phyloP scores from a whole-genome alignment of 2,797 vertebrate genomes.

The Manis crassicaudata region DNA sequence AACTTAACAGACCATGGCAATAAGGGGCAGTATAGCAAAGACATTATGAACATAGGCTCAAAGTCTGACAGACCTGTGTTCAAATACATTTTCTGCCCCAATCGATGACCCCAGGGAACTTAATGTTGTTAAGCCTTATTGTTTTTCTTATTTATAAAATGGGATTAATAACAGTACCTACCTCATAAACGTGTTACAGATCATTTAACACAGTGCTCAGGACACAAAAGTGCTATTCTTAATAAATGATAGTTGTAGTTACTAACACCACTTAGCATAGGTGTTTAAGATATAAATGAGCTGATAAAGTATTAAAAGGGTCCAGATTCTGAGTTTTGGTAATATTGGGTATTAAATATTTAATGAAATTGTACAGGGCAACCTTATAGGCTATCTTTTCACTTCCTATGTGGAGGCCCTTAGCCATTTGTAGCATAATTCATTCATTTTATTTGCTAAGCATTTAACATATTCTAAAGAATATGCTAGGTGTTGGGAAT shows the following conservation, averaged over 20 bases:
- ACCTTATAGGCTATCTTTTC: not conserved
- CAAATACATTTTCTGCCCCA: constrained; percentile 17
- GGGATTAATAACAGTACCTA: not conserved
- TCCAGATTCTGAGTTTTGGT: not conserved
- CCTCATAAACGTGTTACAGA: not conserved
- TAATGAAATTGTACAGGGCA: constrained; percentile 18
- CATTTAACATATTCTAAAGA: not conserved
- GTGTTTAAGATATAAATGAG: constrained; percentile 8
- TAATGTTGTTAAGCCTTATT: constrained; percentile 23
- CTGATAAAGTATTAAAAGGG: not conserved
- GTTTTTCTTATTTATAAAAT: constrained; percentile 44
- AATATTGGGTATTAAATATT: not conserved
- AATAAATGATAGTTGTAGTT: constrained; percentile 36
- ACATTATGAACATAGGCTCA: not conserved
- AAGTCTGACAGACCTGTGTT: not conserved
- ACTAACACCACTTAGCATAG: not conserved
- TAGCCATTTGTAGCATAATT: constrained; percentile 39
- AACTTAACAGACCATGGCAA: not conserved
- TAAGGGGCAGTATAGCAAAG: not conserved
- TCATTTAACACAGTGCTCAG: not conserved
- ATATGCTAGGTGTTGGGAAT: not conserved
- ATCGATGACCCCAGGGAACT: not conserved
- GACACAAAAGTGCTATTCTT: not conserved
- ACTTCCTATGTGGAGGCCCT: not conserved
- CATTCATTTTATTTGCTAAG: constrained; percentile 60